Evolutionary conservation across 1,140 invertebrate genomes (phyloP), one percentile per base, ranked within the genome.

Genomic region (Diploscapter pachys): DNA sequence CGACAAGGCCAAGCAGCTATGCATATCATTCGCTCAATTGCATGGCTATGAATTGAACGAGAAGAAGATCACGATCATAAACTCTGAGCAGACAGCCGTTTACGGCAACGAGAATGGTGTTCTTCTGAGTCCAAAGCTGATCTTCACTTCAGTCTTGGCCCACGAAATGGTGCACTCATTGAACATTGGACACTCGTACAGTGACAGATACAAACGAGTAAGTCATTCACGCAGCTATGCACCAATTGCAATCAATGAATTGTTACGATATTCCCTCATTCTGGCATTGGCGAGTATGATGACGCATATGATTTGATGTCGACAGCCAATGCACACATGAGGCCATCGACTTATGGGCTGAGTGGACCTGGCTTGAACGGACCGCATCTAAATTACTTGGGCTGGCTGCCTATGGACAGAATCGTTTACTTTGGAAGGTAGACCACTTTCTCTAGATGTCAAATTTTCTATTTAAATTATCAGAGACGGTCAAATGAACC

Each of bases 291-390:
- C 31, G 82, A 84, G 77, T 84, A 84, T 65, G 82, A 82, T 57
- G 84, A 84, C 65, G 55, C 74, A n/a, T 85, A 80, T 64, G 82
- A 84, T 68, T 61, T 84, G 31, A 85, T 85, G 82, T 80, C 77
- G 53, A 85, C 82, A 9, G 82, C 84, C 8, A 85, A 84, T 68
- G 82, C 82, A n/a, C 85, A 81, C 56, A 84, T 85, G 83, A 77
- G 84, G 55, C 63, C 68, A 50, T 81, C 82, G 5, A 74, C 71
- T 6, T 85, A 80, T 62, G 83, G 83, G 49, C 81, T 85, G 76
- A 79, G 68, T 65, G 83, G 83, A 5, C 83, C 83, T 9, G 53
- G 82, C 11, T 69, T 84, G 4, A 84, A 84, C 56, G 82, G 82
- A 2, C 70, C 82, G 8, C 82, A 84, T 73, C 65, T 84, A 71